A percentile compares a stretch with the other conserved stretches of the same genome.
Conservation (phyloP, 2,113 vertebrate genomes). For the Anolis sagrei region DNA sequence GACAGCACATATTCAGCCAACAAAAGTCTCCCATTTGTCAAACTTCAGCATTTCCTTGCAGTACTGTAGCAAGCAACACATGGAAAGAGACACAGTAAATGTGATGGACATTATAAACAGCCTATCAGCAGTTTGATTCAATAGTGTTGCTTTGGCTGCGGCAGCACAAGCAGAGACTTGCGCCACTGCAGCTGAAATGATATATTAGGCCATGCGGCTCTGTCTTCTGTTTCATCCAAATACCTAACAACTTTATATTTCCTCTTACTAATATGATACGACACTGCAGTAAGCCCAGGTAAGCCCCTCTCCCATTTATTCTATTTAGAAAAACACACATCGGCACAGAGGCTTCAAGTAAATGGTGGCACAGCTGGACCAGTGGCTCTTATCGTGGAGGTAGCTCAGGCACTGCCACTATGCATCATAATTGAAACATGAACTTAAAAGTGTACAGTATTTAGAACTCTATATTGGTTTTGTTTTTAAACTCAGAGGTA, state of each 20-base stretch:
- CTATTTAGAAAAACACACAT: not conserved
- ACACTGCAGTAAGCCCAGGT: not conserved
- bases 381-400: not conserved
- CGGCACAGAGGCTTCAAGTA: not conserved
- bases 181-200: not conserved
- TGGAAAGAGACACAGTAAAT: slow-evolving; percentile 37
- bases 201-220: not conserved
- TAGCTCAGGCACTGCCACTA: not conserved
- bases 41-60: slow-evolving; percentile 67
- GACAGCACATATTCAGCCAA: slow-evolving; percentile 61
- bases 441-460: too few species aligned
- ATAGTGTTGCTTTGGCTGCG: not conserved
- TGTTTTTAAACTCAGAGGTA: too few species aligned
- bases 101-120: slow-evolving; percentile 45
- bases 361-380: not conserved
- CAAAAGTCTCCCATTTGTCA: slow-evolving; percentile 59
- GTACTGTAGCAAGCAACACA: slow-evolving; percentile 52
- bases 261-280: not conserved
- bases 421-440: not conserved
- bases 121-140: slow-evolving; percentile 45
- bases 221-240: not conserved
- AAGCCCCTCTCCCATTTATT: not conserved
- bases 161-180: not conserved
- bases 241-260: not conserved
- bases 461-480: too few species aligned